Conservation (phyloP, 2,797 vertebrate species). For the Sebastiscus tertius region DNA sequence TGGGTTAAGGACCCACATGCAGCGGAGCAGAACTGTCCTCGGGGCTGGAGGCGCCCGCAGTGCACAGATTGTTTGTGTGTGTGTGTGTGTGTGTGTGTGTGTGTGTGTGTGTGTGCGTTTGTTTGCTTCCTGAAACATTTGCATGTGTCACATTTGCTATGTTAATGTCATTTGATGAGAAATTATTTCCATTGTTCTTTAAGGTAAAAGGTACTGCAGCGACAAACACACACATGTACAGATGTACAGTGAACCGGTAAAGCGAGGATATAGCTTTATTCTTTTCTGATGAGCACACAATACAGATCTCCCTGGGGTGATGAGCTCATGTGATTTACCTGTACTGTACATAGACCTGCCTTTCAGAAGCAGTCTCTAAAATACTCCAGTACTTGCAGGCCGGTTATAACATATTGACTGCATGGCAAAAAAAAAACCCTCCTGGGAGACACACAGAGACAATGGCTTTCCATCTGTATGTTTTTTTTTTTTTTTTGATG, state of each 20-base stretch:
- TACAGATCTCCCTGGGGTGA: conserved; percentile 41
- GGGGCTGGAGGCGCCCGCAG: conserved; percentile 17
- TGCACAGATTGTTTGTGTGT: conserved; percentile 4
- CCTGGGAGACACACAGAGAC: conserved; percentile 25
- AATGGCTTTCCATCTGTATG: conserved; percentile 39
- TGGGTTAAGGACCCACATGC: conserved; percentile 58
- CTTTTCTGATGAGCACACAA: conserved; percentile 52
- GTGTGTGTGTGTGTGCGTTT: neutral
- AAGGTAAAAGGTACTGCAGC: neutral
- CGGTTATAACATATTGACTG: conserved; percentile 45
- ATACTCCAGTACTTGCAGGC: conserved; percentile 17
- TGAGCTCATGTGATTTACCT: conserved; percentile 67
- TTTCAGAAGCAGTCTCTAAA: conserved; percentile 31
- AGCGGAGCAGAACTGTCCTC: conserved; percentile 59
- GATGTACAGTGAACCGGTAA: neutral
- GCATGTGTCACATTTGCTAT: conserved; percentile 50
- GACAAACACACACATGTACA: neutral
- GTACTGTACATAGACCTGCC: conserved; percentile 14
- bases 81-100: conserved; percentile 29
- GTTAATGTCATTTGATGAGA: conserved; percentile 4
- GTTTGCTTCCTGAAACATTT: conserved; percentile 24
- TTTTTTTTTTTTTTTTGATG: neutral
- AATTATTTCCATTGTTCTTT: neutral
- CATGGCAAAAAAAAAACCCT: conserved; percentile 9
- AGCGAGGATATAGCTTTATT: conserved; percentile 12